Conservation (phyloP, 2,797 vertebrate species). For the Ibycter americanus region DNA sequence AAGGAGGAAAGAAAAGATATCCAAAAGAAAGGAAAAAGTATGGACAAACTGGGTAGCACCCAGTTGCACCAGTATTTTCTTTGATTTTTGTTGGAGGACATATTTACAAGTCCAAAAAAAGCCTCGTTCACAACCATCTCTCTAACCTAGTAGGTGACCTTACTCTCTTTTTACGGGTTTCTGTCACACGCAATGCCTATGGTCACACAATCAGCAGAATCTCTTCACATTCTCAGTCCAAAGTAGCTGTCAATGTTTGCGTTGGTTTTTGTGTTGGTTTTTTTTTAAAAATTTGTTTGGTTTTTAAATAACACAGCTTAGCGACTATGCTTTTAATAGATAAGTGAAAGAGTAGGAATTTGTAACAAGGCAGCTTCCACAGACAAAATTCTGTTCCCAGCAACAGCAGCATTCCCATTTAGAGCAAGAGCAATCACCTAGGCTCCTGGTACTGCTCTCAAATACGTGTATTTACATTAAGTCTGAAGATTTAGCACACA, state of each 20-base stretch:
- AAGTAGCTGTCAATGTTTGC: not conserved
- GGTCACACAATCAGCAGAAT: not conserved
- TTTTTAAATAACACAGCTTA: not conserved
- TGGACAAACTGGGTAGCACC: fast-evolving
- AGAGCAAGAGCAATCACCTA: fast-evolving
- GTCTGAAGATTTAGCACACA: not conserved
- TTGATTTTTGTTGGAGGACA: not conserved
- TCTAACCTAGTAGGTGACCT: not conserved
- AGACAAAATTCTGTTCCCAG: not conserved
- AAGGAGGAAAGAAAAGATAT: not conserved
- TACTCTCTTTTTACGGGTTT: not conserved
- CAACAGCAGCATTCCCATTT: not conserved
- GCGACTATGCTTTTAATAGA: not conserved
- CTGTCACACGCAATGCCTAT: not conserved
- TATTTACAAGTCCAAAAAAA: not conserved
- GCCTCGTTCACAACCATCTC: fast-evolving
- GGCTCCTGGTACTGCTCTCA: not conserved
- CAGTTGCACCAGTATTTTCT: not conserved
- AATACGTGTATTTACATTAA: fast-evolving
- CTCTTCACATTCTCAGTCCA: not conserved
- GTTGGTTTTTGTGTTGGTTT: too few species aligned
- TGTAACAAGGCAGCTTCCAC: not conserved
- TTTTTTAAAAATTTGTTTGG: too few species aligned
- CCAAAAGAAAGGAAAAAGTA: not conserved
- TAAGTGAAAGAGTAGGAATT: not conserved